These are phyloP conservation scores for Mesorhabditis sp. DNA, from an alignment of 2,888 invertebrate genomes.

Conservation along the genomic window DNA sequence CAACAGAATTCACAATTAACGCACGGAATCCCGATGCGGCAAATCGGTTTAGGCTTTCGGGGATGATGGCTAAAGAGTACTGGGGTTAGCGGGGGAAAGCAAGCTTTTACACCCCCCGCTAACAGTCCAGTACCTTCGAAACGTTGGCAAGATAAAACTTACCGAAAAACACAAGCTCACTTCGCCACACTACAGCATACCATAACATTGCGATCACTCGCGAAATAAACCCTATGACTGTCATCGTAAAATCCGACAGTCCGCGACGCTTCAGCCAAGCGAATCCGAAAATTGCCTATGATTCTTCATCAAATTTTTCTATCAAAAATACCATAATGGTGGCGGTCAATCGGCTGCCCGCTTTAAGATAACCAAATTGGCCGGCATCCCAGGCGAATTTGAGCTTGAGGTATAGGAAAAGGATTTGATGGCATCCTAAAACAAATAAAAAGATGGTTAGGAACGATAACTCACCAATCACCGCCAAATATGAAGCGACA, in stretches of 20 bases:
- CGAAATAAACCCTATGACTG: conserved; percentile 29
- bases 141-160: conserved; percentile 13
- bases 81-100: no score
- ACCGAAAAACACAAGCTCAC: conserved; percentile 15
- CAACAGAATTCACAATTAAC: conserved; percentile 27
- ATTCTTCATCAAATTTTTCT: not conserved
- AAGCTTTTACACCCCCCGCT: no score
- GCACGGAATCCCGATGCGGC: conserved; percentile 33
- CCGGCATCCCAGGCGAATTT: conserved; percentile 32
- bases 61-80: conserved; percentile 20
- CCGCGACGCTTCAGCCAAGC: conserved; percentile 25
- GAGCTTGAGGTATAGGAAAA: conserved; percentile 38
- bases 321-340: conserved; percentile 20
- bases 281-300: conserved; percentile 25
- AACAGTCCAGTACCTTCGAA: not conserved
- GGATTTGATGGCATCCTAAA: conserved; percentile 26
- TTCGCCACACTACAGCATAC: conserved; percentile 19
- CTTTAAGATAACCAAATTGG: conserved; percentile 30
- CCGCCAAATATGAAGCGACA: conserved; percentile 33
- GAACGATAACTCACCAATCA: conserved; percentile 22
- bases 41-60: conserved; percentile 35
- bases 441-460: not conserved
- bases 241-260: conserved; percentile 24
- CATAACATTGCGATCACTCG: conserved; percentile 26
- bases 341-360: conserved; percentile 23